Base-by-base conservation (phyloP, 35 echinoderm and acorn worm genomes). In the Amphiura filiformis region DNA sequence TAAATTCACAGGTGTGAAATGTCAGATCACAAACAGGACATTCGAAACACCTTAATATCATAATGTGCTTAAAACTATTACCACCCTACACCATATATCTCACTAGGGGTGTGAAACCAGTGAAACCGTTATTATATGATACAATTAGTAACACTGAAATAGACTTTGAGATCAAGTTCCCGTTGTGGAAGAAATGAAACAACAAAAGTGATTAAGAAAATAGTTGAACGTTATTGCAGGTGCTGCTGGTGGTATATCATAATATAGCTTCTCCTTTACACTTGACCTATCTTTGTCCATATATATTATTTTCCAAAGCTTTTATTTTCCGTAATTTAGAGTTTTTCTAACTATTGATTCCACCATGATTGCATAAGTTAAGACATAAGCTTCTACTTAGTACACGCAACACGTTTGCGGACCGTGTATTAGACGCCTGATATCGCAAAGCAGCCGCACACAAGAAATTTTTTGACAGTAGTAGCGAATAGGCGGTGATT, bases 281-380 rank as follows among this genome's bases (percentile, higher is more conserved):
- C 61, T 13, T 70, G 28, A 70, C 61, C 61, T 70, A 70, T 11
- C 61, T 18, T 70, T 70, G 61, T 70, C n/a, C 61, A 70, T 70
- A 26, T 17, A 47, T 70, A 70, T 18, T 70, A 70, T 70, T 70
- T 70, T 2, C 61, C 28, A n/a, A 70, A 70, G 15, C 61, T 70
- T 70, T 70, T 70, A 26, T 70, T 70, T 70, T 70, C 28, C 28
- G 61, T 70, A 70, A 70, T 70, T 70, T 70, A 70, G 61, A 70
- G 28, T 70, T 70, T 70, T 70, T 26, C 61, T 26, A 70, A 70
- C 61, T 70, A 70, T 70, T 30, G 28, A 70, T 30, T 30, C n/a
- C 28, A 23, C 61, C 61, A 13, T 70, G 61, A 70, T 70, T 70
- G 61, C 61, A 70, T 30, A 70, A 70, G 61, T 70, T 47, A 70